phyloP scores from a whole-genome alignment of 2,113 vertebrate species.

The Malurus cyaneus region DNA sequence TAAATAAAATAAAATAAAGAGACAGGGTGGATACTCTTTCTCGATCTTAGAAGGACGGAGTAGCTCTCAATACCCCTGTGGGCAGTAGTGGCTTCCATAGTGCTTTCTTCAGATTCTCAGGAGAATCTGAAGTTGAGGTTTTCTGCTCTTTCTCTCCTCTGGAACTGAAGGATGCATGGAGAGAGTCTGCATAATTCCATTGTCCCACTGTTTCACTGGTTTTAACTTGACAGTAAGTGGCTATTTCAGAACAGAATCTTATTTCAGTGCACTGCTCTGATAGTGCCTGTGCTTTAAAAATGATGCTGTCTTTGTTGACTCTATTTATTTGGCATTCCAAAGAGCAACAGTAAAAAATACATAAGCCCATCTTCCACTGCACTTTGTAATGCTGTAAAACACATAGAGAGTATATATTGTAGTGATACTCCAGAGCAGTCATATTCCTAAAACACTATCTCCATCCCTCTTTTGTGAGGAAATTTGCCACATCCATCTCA shows the following conservation, averaged over 20 bases:
- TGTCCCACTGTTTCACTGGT: neutral
- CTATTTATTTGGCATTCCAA: neutral
- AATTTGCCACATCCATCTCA: conserved; percentile 65
- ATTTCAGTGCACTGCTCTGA: neutral
- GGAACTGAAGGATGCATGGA: neutral
- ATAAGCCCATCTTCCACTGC: neutral
- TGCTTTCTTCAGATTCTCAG: neutral
- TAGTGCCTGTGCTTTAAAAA: neutral
- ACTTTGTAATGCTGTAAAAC: neutral
- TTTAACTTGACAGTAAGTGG: neutral
- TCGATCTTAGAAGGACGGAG: neutral
- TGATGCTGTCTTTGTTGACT: neutral
- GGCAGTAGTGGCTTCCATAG: rapidly evolving
- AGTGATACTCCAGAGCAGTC: neutral
- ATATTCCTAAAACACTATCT: neutral
- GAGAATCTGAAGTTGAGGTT: neutral
- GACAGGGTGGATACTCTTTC: neutral
- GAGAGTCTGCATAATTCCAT: neutral
- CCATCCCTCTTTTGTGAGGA: conserved; percentile 67
- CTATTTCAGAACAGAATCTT: neutral
- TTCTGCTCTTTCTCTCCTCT: neutral
- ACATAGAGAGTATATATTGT: neutral
- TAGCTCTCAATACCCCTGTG: neutral
- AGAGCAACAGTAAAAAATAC: neutral
- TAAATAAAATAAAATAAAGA: neutral